These are phyloP conservation scores for Urocynchramus pylzowi DNA, from an alignment of 2,113 vertebrate species.

Conservation along the genomic window DNA sequence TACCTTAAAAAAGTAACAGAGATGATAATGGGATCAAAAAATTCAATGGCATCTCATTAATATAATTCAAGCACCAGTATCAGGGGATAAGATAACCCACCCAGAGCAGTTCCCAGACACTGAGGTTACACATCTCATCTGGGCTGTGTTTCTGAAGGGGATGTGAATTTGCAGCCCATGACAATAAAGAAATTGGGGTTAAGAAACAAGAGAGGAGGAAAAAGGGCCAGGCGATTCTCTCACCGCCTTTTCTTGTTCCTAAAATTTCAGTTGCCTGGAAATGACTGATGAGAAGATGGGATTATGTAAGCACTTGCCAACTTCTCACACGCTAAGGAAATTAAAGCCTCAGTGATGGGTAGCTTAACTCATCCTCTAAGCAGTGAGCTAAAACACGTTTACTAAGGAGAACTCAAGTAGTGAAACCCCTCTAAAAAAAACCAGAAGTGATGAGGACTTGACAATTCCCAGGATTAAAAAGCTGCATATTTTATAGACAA, in stretches of 20 bases:
- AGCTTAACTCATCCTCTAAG: constrained; percentile 14
- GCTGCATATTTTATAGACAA: constrained; percentile 15
- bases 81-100: background rate
- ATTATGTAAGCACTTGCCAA: constrained; percentile 4
- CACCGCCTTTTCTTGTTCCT: background rate
- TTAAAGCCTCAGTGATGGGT: constrained; percentile 28
- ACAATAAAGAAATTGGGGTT: background rate
- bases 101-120: background rate
- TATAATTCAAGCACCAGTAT: background rate
- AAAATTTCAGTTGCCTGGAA: constrained; percentile 41
- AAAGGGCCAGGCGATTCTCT: background rate
- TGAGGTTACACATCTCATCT: background rate
- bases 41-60: background rate
- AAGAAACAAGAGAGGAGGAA: background rate
- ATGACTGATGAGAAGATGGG: constrained; percentile 12
- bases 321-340: background rate
- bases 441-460: background rate
- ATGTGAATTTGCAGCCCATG: background rate
- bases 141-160: background rate
- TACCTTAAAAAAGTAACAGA: background rate
- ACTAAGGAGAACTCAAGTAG: background rate
- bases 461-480: constrained; percentile 40
- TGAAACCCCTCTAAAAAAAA: background rate
- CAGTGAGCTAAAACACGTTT: background rate
- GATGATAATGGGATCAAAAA: background rate